Evolutionary conservation across 2,113 vertebrate genomes (phyloP), one percentile per base, ranked within the genome.

Genomic region (Lichenostomus cassidix): DNA sequence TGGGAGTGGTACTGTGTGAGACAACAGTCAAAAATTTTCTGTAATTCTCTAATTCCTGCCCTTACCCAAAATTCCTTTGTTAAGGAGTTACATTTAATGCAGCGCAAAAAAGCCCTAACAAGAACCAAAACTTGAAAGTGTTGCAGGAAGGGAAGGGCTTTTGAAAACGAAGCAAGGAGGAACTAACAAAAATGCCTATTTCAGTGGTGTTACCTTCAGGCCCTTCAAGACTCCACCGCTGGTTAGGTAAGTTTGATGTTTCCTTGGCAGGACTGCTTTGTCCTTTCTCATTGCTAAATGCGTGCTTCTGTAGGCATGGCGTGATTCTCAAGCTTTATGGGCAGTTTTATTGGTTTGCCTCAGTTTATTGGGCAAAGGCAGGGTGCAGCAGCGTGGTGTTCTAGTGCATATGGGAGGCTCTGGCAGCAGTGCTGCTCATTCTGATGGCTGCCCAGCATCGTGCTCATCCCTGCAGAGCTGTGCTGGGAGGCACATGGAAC

Each of bases 21-120:
- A 92, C 90, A 94, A 90, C 89, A 92, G 94, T 95, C 68, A 47
- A 91, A 97, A 97, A 97, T 98, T 97, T 98, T 97, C 96, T 97
- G 90, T 97, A 98, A 98, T 97, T 97, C 86, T 94, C 84, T 97
- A 97, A 97, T 93, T 92, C 84, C 25, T 83, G 19, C 10, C 20
- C 7, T 83, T 41, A 49, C 76, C 7, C 28, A 76, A 84, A 96
- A 94, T 86, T 93, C 65, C 53, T 96, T 95, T 84, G 80, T 96
- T 95, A 90, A 82, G 63, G 52, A 82, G 58, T 58, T 90, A 55
- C 5, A 78, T 78, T 71, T 65, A 92, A 71, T 67, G 31, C 29
- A 73, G 42, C 28, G 31, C 29, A 15, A 74, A 75, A 90, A 90
- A 69, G 25, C 35, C 17, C 15, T 52, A 33, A 64, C 9, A n/a